Percentiles rank a stretch among this genome's conserved stretches.
Conservation (phyloP, 2,888 invertebrate genomes). For the Pheosia gnoma region DNA sequence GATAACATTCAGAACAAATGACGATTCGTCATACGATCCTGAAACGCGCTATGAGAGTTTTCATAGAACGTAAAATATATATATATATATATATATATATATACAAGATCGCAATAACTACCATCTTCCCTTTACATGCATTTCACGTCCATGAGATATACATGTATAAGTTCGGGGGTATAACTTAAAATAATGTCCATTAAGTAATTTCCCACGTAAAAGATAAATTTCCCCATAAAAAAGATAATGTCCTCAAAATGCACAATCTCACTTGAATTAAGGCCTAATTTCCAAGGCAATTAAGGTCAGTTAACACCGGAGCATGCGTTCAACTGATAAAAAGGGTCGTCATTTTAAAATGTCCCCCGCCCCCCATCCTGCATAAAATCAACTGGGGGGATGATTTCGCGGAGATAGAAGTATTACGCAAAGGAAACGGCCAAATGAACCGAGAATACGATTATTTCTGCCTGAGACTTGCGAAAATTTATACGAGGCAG, state of each 20-base stretch:
- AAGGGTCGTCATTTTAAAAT: conserved; percentile 25
- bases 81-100: no score
- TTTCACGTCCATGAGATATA: no score
- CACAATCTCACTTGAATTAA: conserved; percentile 6
- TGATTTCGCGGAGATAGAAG: conserved; percentile 62
- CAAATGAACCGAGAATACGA: conserved; percentile 75
- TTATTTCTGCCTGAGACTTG: conserved; percentile 68
- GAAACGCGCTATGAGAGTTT: no score
- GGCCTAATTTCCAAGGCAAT: conserved; percentile 11
- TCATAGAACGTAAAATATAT: no score
- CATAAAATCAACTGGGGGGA: conserved; percentile 57
- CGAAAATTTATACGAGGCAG: conserved; percentile 67
- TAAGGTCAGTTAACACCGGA: conserved; percentile 11
- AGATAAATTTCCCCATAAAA: background rate
- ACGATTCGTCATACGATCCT: no score
- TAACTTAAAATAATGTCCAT: no score
- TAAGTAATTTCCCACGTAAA: background rate
- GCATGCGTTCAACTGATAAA: conserved; percentile 22
- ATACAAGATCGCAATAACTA: no score
- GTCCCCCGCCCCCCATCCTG: conserved; percentile 26
- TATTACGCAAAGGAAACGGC: conserved; percentile 67
- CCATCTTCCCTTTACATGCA: no score
- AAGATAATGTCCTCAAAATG: background rate
- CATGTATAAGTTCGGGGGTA: no score
- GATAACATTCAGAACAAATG: no score